Conservation (phyloP, 2,888 invertebrate species). For the Idaea straminata region DNA sequence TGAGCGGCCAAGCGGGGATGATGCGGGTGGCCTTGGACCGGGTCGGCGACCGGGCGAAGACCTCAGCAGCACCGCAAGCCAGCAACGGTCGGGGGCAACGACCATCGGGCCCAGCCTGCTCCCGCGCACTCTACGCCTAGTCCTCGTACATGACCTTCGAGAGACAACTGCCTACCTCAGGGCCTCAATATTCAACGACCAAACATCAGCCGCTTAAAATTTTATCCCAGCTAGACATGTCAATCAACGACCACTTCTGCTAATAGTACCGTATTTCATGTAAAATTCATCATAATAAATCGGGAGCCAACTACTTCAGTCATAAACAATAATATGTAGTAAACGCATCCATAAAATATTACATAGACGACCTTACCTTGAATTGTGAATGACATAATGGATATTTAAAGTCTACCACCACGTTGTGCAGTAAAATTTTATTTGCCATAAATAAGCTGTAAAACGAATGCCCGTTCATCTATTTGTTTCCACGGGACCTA, state of each 20-base stretch:
- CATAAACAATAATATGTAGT: slow-evolving; percentile 15
- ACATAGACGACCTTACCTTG: slow-evolving; percentile 46
- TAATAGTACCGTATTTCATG: not conserved
- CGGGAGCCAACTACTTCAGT: slow-evolving; percentile 9
- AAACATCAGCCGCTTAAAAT: slow-evolving; percentile 7
- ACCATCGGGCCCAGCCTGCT: slow-evolving; percentile 62
- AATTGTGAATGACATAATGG: slow-evolving; percentile 39
- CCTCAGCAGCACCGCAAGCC: slow-evolving; percentile 75
- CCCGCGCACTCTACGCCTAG: slow-evolving; percentile 54
- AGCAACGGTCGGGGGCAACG: slow-evolving; percentile 80
- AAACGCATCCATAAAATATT: slow-evolving; percentile 30
- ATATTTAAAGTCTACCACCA: slow-evolving; percentile 31
- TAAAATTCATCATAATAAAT: not conserved
- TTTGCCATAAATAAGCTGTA: slow-evolving; percentile 56
- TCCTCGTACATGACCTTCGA: slow-evolving; percentile 51
- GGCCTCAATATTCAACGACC: slow-evolving; percentile 31
- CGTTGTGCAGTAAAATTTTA: slow-evolving; percentile 46
- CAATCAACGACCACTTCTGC: not conserved
- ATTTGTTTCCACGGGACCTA: slow-evolving; percentile 44
- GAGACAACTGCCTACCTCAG: slow-evolving; percentile 32
- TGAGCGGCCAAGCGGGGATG: slow-evolving; percentile 64
- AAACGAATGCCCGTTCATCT: slow-evolving; percentile 30
- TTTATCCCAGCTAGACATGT: not conserved
- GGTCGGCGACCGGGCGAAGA: slow-evolving; percentile 80
- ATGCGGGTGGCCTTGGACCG: slow-evolving; percentile 76